These are phyloP conservation scores for Atrina japonica DNA, from an alignment of 2,888 invertebrate genomes.

Conservation along the genomic window DNA sequence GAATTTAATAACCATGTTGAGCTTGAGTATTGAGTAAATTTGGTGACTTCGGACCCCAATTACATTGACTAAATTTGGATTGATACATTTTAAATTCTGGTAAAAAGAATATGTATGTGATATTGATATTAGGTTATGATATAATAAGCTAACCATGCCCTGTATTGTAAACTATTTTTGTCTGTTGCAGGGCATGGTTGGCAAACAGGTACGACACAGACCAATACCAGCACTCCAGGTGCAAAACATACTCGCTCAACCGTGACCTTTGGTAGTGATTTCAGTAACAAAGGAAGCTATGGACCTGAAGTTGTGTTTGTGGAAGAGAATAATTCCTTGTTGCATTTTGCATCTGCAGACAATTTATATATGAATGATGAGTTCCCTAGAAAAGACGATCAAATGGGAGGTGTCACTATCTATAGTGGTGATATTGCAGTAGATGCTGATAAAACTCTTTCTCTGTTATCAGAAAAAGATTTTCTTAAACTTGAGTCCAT, in stretches of 20 bases:
- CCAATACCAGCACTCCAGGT: background rate
- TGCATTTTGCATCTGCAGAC: too few species aligned
- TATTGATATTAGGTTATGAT: too few species aligned
- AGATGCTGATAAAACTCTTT: background rate
- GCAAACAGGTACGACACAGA: slow-evolving; percentile 1
- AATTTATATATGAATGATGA: too few species aligned
- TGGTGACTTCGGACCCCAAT: too few species aligned
- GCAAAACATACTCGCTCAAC: slow-evolving; percentile 11
- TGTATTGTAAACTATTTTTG: slow-evolving; percentile 21
- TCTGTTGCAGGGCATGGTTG: slow-evolving; percentile 31
- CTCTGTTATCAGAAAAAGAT: slow-evolving; percentile 8
- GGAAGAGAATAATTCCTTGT: too few species aligned
- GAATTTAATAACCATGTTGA: too few species aligned
- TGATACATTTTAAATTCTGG: too few species aligned
- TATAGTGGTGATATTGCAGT: slow-evolving; percentile 1
- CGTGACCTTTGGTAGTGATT: too few species aligned
- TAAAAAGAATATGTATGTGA: too few species aligned
- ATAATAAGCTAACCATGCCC: slow-evolving; percentile 26
- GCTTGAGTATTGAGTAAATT: too few species aligned
- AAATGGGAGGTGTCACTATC: background rate
- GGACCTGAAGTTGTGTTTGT: background rate
- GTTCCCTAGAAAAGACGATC: slow-evolving; percentile 9
- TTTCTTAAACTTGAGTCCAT: slow-evolving; percentile 9
- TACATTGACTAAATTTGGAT: too few species aligned
- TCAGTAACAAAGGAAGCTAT: slow-evolving; percentile 7